Percentiles rank a stretch among this genome's conserved stretches.
Conservation (phyloP, 1,140 invertebrate genomes). For the Drosophila ambigua region DNA sequence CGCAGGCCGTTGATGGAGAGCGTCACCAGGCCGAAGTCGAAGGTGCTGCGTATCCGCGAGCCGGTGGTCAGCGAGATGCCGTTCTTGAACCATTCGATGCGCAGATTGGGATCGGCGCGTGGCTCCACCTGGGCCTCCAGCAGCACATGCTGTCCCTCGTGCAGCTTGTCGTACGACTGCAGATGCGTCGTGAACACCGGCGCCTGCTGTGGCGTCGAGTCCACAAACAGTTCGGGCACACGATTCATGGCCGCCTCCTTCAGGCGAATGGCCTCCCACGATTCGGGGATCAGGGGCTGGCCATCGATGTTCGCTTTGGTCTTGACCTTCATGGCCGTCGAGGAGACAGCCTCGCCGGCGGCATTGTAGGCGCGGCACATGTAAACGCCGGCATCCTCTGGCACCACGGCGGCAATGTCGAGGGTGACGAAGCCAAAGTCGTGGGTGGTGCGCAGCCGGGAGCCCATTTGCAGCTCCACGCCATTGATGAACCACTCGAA, state of each 20-base stretch:
- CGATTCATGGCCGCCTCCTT: constrained; percentile 95
- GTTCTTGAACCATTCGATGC: constrained; percentile 97
- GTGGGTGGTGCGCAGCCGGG: constrained; percentile 93
- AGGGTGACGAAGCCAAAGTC: constrained; percentile 97
- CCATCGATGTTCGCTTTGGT: constrained; percentile 91
- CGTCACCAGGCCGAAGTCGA: constrained; percentile 97
- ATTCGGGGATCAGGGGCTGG: constrained; percentile 92
- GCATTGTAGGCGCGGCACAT: constrained; percentile 96
- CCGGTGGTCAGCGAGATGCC: constrained; percentile 93
- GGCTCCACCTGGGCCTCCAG: constrained; percentile 98
- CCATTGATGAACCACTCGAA: constrained; percentile 98
- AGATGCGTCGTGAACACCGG: constrained; percentile 96
- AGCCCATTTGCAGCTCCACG: constrained; percentile 94
- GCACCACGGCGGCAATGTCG: constrained; percentile 94
- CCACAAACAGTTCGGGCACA: constrained; percentile 93
- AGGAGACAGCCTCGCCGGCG: constrained; percentile 95
- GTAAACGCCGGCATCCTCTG: constrained; percentile 96
- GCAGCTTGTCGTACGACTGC: constrained; percentile 92
- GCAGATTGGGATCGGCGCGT: constrained; percentile 96
- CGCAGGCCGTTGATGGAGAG: constrained; percentile 94
- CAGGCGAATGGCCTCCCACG: constrained; percentile 94
- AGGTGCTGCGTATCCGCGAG: constrained; percentile 93
- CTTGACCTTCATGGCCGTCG: constrained; percentile 94
- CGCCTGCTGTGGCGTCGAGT: constrained; percentile 91
- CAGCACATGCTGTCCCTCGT: constrained; percentile 95